A percentile compares a stretch with the other conserved stretches of the same genome.
Conservation (phyloP, 2,797 vertebrate species). For the Cuculus canorus region DNA sequence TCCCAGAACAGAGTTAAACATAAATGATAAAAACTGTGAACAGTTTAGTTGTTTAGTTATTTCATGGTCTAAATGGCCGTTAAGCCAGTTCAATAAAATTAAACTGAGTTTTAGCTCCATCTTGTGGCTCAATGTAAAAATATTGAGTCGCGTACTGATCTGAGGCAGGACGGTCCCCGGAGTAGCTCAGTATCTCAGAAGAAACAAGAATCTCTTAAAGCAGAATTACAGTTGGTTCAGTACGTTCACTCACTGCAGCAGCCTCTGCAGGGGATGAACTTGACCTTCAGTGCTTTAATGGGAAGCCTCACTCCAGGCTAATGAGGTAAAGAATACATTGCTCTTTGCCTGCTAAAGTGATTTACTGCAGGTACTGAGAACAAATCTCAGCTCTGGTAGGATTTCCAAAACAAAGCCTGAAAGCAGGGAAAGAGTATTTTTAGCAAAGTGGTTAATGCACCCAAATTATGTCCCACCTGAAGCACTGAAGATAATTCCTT, state of each 20-base stretch:
- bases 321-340: neutral
- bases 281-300: neutral
- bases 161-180: neutral
- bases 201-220: neutral
- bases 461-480: neutral
- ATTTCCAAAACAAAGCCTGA: neutral
- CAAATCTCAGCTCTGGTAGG: neutral
- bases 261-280: neutral
- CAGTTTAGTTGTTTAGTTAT: neutral
- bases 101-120: constrained; percentile 60
- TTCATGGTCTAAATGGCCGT: neutral
- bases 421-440: neutral
- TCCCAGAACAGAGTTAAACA: neutral
- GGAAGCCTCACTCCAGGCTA: neutral
- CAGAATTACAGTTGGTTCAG: neutral
- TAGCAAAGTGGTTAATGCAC: neutral
- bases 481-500: neutral
- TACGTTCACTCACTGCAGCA: neutral
- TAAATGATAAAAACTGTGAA: neutral
- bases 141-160: neutral
- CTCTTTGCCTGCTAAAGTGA: neutral
- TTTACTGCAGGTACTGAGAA: neutral
- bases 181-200: neutral
- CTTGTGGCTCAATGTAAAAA: constrained; percentile 43
- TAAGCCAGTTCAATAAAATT: neutral